Percentiles rank a stretch among this genome's conserved stretches.
These are phyloP conservation scores for Elachura formosa DNA, from an alignment of 2,113 vertebrate species.

Conservation along the genomic window DNA sequence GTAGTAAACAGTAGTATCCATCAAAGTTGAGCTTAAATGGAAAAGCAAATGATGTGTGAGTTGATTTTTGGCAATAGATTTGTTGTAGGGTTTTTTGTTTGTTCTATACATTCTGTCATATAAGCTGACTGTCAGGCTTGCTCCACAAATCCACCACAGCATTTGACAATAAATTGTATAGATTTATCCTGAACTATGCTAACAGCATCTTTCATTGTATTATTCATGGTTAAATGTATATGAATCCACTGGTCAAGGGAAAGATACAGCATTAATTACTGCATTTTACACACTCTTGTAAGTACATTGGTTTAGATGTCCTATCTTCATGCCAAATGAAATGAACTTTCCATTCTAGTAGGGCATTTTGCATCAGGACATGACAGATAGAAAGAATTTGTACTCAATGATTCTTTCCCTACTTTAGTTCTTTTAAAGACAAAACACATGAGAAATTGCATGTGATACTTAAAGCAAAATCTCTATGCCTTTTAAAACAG, in stretches of 20 bases:
- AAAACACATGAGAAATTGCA: neutral
- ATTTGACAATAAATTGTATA: neutral
- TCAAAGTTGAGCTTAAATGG: slow-evolving; percentile 9
- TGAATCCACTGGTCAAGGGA: neutral
- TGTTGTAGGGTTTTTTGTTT: neutral
- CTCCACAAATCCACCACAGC: neutral
- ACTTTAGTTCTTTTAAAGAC: neutral
- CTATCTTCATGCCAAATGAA: neutral
- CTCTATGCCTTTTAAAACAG: neutral
- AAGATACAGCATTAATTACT: neutral
- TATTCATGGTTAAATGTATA: neutral
- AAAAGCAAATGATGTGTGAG: neutral
- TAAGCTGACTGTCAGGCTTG: neutral
- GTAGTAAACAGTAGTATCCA: slow-evolving; percentile 1
- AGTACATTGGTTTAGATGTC: neutral
- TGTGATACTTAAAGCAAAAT: neutral
- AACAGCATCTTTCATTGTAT: neutral
- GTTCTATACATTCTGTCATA: neutral
- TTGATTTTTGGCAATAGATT: neutral
- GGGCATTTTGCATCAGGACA: neutral
- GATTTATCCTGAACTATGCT: slow-evolving; percentile 15
- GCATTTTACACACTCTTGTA: neutral
- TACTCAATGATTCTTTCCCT: neutral
- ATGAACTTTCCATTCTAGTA: neutral
- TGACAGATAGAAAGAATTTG: neutral